Evolutionary conservation across 2,888 invertebrate genomes (phyloP), one percentile per base, ranked within the genome.

Genomic region (Cryptophagus acutangulus): DNA sequence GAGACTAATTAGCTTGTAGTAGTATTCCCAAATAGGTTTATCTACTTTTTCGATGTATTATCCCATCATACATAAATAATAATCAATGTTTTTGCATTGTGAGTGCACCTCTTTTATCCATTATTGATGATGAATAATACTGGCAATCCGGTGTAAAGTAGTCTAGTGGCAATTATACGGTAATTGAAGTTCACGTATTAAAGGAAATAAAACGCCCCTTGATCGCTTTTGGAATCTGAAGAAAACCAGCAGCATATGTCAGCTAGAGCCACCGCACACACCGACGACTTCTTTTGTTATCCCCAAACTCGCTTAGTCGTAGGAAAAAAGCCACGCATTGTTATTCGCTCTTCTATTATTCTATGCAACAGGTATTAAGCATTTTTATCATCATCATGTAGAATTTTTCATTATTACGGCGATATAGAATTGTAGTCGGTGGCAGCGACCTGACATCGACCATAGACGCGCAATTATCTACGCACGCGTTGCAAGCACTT

Each of bases 341-440:
- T 43, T 40, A 48, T 49, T 52, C 49, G 48, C 36, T 50, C 46
- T 45, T 49, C 41, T 33, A 45, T 41, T 44, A 12, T 12, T 20
- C 6, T 26, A 26, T 45, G 48, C 49, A 52, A 52, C 52, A 52
- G 52, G 50, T 52, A n/a, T n/a, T n/a, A n/a, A 52, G 50, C 41
- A 40, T 28, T 40, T 25, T 20, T 33, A 38, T 41, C 41, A 36
- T 40, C n/a, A n/a, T n/a, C n/a, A n/a, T n/a, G n/a, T n/a, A n/a
- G n/a, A n/a, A n/a, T n/a, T n/a, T n/a, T n/a, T n/a, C n/a, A n/a
- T n/a, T n/a, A n/a, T n/a, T n/a, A n/a, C n/a, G n/a, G n/a, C n/a
- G n/a, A n/a, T n/a, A n/a, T n/a, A n/a, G n/a, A n/a, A n/a, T n/a
- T n/a, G n/a, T n/a, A n/a, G n/a, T n/a, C n/a, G n/a, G n/a, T n/a